A percentile compares a stretch with the other conserved stretches of the same genome.
Conservation (phyloP, 2,797 vertebrate genomes). For the Xenopus petersii region DNA sequence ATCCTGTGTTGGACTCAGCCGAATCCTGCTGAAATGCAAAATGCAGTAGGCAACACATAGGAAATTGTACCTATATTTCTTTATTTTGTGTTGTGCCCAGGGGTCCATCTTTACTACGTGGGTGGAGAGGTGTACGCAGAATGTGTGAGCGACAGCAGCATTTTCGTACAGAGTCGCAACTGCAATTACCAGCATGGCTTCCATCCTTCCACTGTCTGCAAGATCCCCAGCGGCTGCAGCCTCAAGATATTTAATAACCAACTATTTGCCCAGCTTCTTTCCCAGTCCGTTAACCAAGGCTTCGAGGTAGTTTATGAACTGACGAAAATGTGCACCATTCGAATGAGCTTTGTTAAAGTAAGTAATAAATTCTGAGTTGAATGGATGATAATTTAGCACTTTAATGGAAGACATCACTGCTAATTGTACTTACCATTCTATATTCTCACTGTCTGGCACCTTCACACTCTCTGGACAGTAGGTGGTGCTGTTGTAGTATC, state of each 20-base stretch:
- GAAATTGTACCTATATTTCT: no score
- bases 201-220: conserved; percentile 94
- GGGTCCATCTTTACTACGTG: conserved; percentile 92
- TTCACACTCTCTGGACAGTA: no score
- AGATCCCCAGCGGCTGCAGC: conserved; percentile 98
- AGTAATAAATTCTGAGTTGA: conserved; percentile 15
- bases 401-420: no score
- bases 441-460: no score
- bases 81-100: conserved; percentile 55
- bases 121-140: conserved; percentile 96
- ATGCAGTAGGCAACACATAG: no score
- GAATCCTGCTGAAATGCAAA: no score
- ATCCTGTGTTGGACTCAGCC: no score
- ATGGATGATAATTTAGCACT: no score
- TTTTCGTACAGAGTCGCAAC: conserved; percentile 97
- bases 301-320: conserved; percentile 97
- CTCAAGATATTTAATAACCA: conserved; percentile 99
- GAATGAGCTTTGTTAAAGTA: conserved; percentile 99
- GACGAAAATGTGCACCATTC: conserved; percentile 97
- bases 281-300: conserved; percentile 94
- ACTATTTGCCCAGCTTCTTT: conserved; percentile 92
- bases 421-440: no score
- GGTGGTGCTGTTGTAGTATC: no score
- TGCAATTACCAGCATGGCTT: conserved; percentile 98
- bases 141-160: conserved; percentile 97